A percentile compares a stretch with the other conserved stretches of the same genome.
These are phyloP conservation scores for Chelmon rostratus DNA, from an alignment of 2,797 vertebrate species.

Conservation along the genomic window DNA sequence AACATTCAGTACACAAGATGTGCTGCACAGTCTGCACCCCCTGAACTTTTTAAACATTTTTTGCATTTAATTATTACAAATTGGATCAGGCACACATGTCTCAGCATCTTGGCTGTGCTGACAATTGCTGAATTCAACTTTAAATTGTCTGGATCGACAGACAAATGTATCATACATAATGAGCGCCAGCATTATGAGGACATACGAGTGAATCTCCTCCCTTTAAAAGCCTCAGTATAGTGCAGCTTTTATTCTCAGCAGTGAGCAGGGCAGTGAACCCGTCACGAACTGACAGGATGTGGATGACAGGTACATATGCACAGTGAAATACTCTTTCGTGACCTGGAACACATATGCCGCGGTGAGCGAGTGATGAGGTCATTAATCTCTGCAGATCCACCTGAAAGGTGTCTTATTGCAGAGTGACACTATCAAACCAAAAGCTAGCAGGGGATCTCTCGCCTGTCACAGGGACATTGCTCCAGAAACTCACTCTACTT, in stretches of 20 bases:
- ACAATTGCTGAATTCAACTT: background rate
- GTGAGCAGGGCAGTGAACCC: conserved; percentile 36
- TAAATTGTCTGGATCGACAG: background rate
- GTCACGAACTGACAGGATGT: conserved; percentile 7
- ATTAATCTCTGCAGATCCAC: conserved; percentile 21
- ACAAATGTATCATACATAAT: background rate
- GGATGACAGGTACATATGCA: conserved; percentile 44
- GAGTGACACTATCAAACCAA: conserved; percentile 28
- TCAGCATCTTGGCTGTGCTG: background rate
- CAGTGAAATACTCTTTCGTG: conserved; percentile 35
- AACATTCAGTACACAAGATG: background rate
- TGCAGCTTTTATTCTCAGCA: background rate
- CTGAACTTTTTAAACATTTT: background rate
- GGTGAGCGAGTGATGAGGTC: conserved; percentile 19
- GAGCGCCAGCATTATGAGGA: background rate
- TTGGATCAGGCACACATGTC: background rate
- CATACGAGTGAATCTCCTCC: background rate
- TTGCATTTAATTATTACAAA: background rate
- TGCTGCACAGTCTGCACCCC: background rate
- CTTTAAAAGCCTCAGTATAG: background rate
- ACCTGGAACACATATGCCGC: conserved; percentile 30
- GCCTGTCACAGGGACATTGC: background rate
- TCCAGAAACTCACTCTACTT: background rate
- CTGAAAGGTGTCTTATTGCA: background rate
- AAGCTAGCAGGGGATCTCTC: background rate